Base-by-base conservation (phyloP, 2,113 vertebrate genomes). In the Condylura cristata region DNA sequence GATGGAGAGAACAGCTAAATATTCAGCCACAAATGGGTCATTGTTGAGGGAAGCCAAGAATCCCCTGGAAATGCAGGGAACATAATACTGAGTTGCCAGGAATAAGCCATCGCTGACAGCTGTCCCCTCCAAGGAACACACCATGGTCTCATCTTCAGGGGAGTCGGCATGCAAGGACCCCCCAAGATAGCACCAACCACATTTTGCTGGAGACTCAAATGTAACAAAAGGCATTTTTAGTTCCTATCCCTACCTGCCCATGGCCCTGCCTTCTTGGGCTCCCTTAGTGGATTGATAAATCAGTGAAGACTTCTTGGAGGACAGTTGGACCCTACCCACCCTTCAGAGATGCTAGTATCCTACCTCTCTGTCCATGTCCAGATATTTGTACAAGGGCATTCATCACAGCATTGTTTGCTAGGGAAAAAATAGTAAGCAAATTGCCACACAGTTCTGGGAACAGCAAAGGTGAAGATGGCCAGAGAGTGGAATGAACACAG, bases 91-190 rank as follows among this genome's bases (percentile, higher is more conserved):
- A 16, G 46, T 81, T 68, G 34, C 90, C 93, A 93, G 78, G 87
- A 87, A 91, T 89, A 87, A 82, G 68, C 56, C 28, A n/a, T 26
- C 84, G 39, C 86, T 76, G 86, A 75, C 88, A 96, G 90, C 90
- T 61, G 53, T 94, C 71, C 72, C 82, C 70, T 90, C 68, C 17
- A 66, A 86, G 66, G 46, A 83, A 91, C 81, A 46, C 37, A 60
- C 82, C 48, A 46, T 44, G 83, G 18, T 78, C 39, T 74, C n/a
- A 3, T 92, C 20, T 10, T 74, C 51, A 32, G 30, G n/a, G 41
- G 37, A 48, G 75, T 75, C 74, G 56, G 79, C 2, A 17, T 74
- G 86, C 70, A 34, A 86, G 58, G 51, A 65, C 76, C 85, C 80
- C 71, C 76, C 72, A 58, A 58, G 79, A 90, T 85, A 96, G 88